These are phyloP conservation scores for Drosophila insularis DNA, from an alignment of 1,140 invertebrate species.

Conservation along the genomic window DNA sequence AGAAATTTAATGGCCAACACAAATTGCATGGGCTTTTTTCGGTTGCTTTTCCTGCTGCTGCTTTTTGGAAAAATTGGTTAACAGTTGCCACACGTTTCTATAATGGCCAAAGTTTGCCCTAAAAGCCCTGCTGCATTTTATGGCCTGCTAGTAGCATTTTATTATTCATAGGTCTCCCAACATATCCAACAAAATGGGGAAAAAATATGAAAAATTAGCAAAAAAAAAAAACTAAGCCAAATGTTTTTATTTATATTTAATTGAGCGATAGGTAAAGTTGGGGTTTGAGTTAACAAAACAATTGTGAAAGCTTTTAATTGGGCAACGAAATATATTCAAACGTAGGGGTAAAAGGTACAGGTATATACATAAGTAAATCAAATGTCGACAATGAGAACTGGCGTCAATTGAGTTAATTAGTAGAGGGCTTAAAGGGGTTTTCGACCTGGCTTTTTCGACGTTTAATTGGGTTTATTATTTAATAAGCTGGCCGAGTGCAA, in stretches of 20 bases:
- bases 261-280: constrained; percentile 26
- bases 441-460: constrained; percentile 12
- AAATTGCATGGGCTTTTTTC: neutral
- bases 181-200: neutral
- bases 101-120: constrained; percentile 57
- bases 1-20: constrained; percentile 2
- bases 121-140: constrained; percentile 51
- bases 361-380: constrained; percentile 5
- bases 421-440: constrained; percentile 33
- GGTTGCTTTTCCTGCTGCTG: neutral
- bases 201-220: neutral
- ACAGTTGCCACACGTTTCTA: constrained; percentile 49
- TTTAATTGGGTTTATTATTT: constrained; percentile 58
- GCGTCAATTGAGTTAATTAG: constrained; percentile 53
- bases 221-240: neutral
- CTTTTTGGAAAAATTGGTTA: constrained; percentile 7
- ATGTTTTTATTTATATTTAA: constrained; percentile 46
- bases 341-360: constrained; percentile 1
- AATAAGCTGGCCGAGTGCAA: constrained; percentile 12
- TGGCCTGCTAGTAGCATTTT: constrained; percentile 31
- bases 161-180: constrained; percentile 33
- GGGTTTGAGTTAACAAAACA: constrained; percentile 50
- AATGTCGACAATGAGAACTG: neutral
- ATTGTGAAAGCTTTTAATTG: constrained; percentile 32
- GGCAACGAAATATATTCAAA: constrained; percentile 12